Base-by-base conservation (phyloP, 2,888 invertebrate genomes). In the Herminia tarsipennalis region DNA sequence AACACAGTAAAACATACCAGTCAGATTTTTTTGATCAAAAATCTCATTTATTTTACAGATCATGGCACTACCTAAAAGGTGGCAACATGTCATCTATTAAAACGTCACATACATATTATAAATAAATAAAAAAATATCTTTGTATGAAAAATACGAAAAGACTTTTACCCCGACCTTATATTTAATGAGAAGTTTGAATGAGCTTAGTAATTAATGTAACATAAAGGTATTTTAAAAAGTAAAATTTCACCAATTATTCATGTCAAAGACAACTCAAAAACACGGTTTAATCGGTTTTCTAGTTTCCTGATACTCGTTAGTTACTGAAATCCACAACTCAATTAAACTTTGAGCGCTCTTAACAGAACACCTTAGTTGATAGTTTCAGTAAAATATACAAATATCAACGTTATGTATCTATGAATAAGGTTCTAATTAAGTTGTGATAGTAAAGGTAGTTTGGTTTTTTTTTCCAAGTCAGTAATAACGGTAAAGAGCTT, bases 281-380 rank as follows among this genome's bases (percentile, higher is more conserved):
- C 75, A 73, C 76, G 9, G 67, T 67, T 76, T 71, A 77, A 70
- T 72, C 68, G 68, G 63, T 81, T 78, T 70, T 64, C 62, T 73
- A 80, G 78, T 80, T 80, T 34, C 64, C 70, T 73, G 62, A 78
- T 78, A 78, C 77, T 74, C 66, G 78, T 81, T 78, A 81, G 73
- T 79, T 76, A 63, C 76, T 72, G 70, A 77, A 83, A 82, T 81
- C 78, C 78, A 77, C 81, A 85, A 85, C 83, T 86, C 84, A 84
- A 86, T 86, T 84, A 78, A 86, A 86, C 84, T 86, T 86, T 80
- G 76, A 78, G 81, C 70, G 75, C 70, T 75, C 79, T 81, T 78
- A 74, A 78, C 76, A 67, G 66, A 73, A 69, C 73, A 66, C 70
- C 71, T 79, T 72, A 73, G 76, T 76, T 71, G 71, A 78, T 79